phyloP scores from a whole-genome alignment of 2,113 vertebrate species.

The Serilophus lunatus region DNA sequence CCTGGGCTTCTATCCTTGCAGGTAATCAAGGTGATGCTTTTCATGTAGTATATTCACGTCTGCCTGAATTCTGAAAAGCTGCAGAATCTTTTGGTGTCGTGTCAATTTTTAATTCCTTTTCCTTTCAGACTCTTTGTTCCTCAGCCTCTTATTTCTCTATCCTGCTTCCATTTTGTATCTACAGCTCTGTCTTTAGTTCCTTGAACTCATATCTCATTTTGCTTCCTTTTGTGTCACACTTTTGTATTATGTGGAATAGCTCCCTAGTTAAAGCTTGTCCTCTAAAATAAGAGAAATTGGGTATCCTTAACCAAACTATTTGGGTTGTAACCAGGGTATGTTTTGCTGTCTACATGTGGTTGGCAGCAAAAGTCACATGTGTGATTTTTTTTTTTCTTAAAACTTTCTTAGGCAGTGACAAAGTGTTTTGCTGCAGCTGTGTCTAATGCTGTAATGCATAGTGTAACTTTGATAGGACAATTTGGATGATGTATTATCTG shows the following conservation, averaged over 20 bases:
- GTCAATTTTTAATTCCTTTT: neutral
- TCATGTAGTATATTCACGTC: neutral
- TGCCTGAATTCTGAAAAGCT: neutral
- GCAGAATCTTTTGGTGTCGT: neutral
- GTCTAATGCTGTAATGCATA: neutral
- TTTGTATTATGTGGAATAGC: neutral
- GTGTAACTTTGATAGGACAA: neutral
- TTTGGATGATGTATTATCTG: neutral
- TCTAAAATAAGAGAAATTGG: too few relatives aligned
- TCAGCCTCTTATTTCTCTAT: neutral
- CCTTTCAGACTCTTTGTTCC: neutral
- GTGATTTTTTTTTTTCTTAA: neutral
- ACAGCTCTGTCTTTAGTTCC: neutral
- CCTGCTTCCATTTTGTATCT: neutral
- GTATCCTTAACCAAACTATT: neutral
- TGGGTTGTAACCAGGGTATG: neutral
- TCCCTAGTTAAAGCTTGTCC: neutral
- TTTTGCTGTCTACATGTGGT: neutral
- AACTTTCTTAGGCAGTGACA: neutral
- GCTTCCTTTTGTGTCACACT: neutral
- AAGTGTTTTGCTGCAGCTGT: neutral
- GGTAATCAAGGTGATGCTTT: neutral
- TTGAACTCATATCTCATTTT: neutral
- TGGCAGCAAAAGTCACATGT: neutral
- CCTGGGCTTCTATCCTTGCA: neutral